Conservation (phyloP, 2,888 invertebrate species). For the Auanema freiburgensis region DNA sequence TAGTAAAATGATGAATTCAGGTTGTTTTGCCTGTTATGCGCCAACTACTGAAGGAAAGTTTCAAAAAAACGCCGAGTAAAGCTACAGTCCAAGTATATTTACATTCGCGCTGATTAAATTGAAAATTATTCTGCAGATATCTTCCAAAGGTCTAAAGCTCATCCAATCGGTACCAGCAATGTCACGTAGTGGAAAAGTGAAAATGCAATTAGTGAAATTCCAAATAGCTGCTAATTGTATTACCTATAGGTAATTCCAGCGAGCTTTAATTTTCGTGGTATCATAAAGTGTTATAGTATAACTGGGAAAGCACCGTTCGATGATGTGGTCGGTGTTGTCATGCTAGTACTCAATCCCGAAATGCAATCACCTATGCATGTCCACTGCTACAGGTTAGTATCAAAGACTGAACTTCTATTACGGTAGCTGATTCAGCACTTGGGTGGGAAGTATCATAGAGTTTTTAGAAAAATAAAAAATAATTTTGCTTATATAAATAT, state of each 20-base stretch:
- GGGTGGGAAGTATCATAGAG: not conserved
- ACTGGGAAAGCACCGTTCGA: slow-evolving; percentile 75
- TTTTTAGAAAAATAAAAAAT: not conserved
- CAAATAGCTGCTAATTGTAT: slow-evolving; percentile 90
- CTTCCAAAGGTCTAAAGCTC: slow-evolving; percentile 89
- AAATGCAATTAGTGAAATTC: slow-evolving; percentile 78
- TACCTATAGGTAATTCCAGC: slow-evolving; percentile 69
- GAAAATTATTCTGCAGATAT: slow-evolving; percentile 59
- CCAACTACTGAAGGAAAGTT: slow-evolving; percentile 49
- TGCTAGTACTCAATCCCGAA: slow-evolving; percentile 88
- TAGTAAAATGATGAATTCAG: slow-evolving; percentile 16
- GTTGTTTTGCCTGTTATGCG: slow-evolving; percentile 56
- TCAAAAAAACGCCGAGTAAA: slow-evolving; percentile 50
- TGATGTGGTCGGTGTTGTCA: slow-evolving; percentile 89
- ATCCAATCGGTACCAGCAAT: slow-evolving; percentile 75
- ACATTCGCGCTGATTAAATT: not conserved
- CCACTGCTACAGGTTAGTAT: slow-evolving; percentile 79
- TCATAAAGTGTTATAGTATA: slow-evolving; percentile 71
- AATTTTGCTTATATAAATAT: too few species aligned
- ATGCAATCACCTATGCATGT: slow-evolving; percentile 92
- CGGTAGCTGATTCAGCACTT: too few species aligned
- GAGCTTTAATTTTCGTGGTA: not conserved
- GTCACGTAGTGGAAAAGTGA: slow-evolving; percentile 64
- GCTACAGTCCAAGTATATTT: slow-evolving; percentile 60
- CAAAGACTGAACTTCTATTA: not conserved